Conservation (phyloP, 1,140 invertebrate species). For the Temnothorax curvispinosus region DNA sequence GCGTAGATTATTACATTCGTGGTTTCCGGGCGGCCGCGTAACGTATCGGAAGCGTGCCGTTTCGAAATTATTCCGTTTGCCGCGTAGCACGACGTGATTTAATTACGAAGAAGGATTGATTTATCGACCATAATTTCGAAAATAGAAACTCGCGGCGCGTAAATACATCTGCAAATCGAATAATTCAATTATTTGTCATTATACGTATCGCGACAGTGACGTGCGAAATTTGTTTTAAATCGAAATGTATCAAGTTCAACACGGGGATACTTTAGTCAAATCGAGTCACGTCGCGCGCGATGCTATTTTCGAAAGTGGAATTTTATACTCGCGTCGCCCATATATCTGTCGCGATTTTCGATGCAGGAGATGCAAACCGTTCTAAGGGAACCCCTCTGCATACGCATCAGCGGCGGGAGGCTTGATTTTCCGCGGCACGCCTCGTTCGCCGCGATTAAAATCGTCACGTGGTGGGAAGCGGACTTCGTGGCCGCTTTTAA, state of each 20-base stretch:
- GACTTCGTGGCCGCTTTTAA: slow-evolving; percentile 88
- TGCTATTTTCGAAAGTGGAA: neutral
- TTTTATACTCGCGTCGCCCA: neutral
- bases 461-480: slow-evolving; percentile 92
- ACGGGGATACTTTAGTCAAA: neutral
- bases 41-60: neutral
- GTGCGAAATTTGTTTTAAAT: neutral
- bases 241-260: neutral
- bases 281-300: neutral
- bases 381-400: slow-evolving; percentile 90
- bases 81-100: neutral
- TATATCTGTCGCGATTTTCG: neutral
- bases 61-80: slow-evolving; percentile 7
- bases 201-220: no score
- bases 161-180: neutral
- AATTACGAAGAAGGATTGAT: slow-evolving; percentile 34
- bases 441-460: slow-evolving; percentile 92
- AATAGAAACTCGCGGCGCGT: neutral
- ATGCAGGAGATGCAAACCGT: slow-evolving; percentile 90
- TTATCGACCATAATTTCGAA: neutral
- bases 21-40: neutral
- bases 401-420: slow-evolving; percentile 90
- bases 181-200: slow-evolving; percentile 7
- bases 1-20: neutral
- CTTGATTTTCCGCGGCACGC: slow-evolving; percentile 92